Percentiles rank a stretch among this genome's conserved stretches.
phyloP scores from a whole-genome alignment of 2,888 invertebrate species.

The Ellobium chinense region DNA sequence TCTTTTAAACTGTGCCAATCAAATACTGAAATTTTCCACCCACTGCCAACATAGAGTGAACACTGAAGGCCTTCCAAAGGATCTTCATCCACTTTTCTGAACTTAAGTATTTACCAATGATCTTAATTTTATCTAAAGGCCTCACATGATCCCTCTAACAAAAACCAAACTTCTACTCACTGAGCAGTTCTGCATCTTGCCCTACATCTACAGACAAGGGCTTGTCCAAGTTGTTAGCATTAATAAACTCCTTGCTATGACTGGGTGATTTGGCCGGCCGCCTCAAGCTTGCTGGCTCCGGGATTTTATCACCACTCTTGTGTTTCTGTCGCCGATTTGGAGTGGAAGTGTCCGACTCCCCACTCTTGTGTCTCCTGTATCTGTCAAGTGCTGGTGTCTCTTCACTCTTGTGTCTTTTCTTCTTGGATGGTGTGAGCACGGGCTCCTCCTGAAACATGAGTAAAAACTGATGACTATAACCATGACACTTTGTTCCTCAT shows the following conservation, averaged over 20 bases:
- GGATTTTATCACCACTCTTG: slow-evolving; percentile 24
- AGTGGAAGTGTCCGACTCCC: slow-evolving; percentile 2
- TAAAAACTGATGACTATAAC: too few species aligned
- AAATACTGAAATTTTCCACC: too few species aligned
- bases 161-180: slow-evolving; percentile 34
- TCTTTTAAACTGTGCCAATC: too few species aligned
- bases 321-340: slow-evolving; percentile 7
- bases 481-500: too few species aligned
- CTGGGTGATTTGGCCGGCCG: slow-evolving; percentile 13
- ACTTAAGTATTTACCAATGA: too few species aligned
- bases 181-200: slow-evolving; percentile 18
- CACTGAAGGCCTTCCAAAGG: too few species aligned
- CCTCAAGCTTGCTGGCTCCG: neutral
- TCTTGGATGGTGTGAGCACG: neutral
- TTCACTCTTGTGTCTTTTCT: slow-evolving; percentile 23
- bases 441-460: slow-evolving; percentile 8
- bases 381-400: neutral
- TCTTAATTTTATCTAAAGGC: too few species aligned
- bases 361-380: neutral
- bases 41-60: too few species aligned
- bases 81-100: too few species aligned
- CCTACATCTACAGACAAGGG: slow-evolving; percentile 45
- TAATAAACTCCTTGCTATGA: slow-evolving; percentile 14
- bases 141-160: too few species aligned
- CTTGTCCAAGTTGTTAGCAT: slow-evolving; percentile 35